Evolutionary conservation across 2,888 invertebrate species (phyloP).

Genomic region (Horisme vitalbata): DNA sequence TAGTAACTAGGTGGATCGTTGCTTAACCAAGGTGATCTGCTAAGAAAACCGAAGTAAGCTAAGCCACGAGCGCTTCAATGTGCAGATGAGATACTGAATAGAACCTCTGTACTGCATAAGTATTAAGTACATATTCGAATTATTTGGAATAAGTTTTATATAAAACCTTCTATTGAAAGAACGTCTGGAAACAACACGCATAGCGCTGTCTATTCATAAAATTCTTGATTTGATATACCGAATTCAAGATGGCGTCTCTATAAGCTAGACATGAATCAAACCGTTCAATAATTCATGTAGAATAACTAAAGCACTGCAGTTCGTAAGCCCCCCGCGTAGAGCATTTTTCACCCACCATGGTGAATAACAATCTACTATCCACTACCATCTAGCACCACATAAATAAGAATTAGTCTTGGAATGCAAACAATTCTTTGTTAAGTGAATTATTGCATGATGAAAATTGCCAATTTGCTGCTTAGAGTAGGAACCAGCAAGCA

Average conservation of each 20-base stretch:
- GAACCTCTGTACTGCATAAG: too few species aligned
- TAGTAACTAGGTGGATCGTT: too few species aligned
- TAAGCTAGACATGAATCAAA: slow-evolving; percentile 65
- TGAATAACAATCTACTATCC: slow-evolving; percentile 24
- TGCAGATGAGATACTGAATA: too few species aligned
- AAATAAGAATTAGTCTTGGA: slow-evolving; percentile 50
- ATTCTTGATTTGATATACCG: slow-evolving; percentile 47
- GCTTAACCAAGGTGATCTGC: too few species aligned
- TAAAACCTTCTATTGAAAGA: background rate
- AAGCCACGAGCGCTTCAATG: too few species aligned
- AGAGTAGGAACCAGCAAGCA: background rate
- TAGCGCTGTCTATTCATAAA: slow-evolving; percentile 40
- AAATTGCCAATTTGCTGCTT: slow-evolving; percentile 42
- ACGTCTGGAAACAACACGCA: slow-evolving; percentile 1
- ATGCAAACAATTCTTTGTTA: slow-evolving; percentile 56
- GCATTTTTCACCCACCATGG: slow-evolving; percentile 63
- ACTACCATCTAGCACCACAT: slow-evolving; percentile 38
- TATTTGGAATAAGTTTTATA: background rate
- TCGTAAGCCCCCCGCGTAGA: slow-evolving; percentile 68
- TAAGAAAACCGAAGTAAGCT: too few species aligned
- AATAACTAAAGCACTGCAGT: slow-evolving; percentile 62
- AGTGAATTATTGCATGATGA: slow-evolving; percentile 47
- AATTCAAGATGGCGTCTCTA: slow-evolving; percentile 52
- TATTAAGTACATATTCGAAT: too few species aligned
- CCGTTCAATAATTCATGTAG: slow-evolving; percentile 74